A percentile compares a stretch with the other conserved stretches of the same genome.
These are phyloP conservation scores for Todus mexicanus DNA, from an alignment of 2,797 vertebrate species.

Conservation along the genomic window DNA sequence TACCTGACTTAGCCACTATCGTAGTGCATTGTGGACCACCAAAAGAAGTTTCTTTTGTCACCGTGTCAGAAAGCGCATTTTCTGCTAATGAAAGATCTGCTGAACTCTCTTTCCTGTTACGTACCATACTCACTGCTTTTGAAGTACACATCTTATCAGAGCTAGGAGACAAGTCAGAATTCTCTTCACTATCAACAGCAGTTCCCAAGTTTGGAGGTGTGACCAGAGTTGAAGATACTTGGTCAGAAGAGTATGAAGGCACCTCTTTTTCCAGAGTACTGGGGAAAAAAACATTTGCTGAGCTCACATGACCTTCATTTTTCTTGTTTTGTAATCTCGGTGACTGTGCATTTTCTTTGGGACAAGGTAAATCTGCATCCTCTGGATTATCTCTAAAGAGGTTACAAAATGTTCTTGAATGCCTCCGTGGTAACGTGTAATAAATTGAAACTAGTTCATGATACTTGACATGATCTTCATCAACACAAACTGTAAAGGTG, in stretches of 20 bases:
- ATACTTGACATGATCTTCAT: slow-evolving; percentile 76
- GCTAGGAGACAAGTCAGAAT: not conserved
- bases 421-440: slow-evolving; percentile 76
- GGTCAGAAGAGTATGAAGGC: not conserved
- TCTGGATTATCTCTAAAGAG: slow-evolving; percentile 65
- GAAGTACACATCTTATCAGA: not conserved
- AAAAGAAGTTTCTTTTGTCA: slow-evolving; percentile 9
- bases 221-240: not conserved
- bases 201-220: not conserved
- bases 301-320: slow-evolving; percentile 2
- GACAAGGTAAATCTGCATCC: slow-evolving; percentile 10
- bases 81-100: not conserved
- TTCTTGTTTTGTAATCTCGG: not conserved
- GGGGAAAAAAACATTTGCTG: not conserved
- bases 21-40: not conserved
- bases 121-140: not conserved
- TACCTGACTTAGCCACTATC: not conserved
- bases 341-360: slow-evolving; percentile 6
- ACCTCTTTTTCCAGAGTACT: slow-evolving; percentile 29
- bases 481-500: slow-evolving; percentile 72
- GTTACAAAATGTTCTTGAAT: slow-evolving; percentile 62
- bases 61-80: not conserved
- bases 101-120: not conserved
- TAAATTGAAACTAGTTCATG: slow-evolving; percentile 79
- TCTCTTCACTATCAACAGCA: not conserved